Base-by-base conservation (phyloP, 2,797 vertebrate species). In the Scomberomorus guttatus region DNA sequence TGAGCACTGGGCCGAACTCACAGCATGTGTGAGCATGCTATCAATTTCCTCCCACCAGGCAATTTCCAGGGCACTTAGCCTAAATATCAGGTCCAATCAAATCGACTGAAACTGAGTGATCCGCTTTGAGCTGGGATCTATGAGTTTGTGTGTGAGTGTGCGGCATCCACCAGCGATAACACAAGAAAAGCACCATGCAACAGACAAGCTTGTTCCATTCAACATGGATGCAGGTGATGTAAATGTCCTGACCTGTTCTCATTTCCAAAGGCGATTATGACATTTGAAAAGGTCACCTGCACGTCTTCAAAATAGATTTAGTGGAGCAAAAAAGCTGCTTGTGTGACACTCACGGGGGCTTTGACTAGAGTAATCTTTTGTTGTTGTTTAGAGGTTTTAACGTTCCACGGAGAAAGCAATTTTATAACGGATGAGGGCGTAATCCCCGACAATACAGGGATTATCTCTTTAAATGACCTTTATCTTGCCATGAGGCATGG, bases 391-490 rank as follows among this genome's bases (percentile, higher is more conserved):
- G 91, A 87, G 91, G 92, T 89, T 93, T 94, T 87, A 91, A 62
- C 59, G 64, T 90, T 93, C 80, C 86, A 80, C 52, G 17, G 92
- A 93, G 88, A 93, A 95, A 94, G 92, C 92, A 93, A 94, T 95
- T 95, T 95, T 90, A 90, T 91, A 95, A 93, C 73, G 92, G 91
- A 94, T 94, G 89, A 94, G 88, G 86, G 84, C 68, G 64, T 95
- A 95, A 94, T 95, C 94, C 91, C 77, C 69, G 77, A 91, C 87
- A 91, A 95, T 90, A 90, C 90, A 82, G 85, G 92, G 94, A 96
- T 96, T 94, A 94, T 94, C 80, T 90, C 90, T 89, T 88, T 84
- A 93, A 94, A 92, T 93, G 92, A 95, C 94, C 93, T 94, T 94
- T 93, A 94, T 94, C 89, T 93, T 87, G 85, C 85, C 81, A 72